phyloP scores from a whole-genome alignment of 92 coral and sea anemone species.

The Zoanthus sansibaricus region DNA sequence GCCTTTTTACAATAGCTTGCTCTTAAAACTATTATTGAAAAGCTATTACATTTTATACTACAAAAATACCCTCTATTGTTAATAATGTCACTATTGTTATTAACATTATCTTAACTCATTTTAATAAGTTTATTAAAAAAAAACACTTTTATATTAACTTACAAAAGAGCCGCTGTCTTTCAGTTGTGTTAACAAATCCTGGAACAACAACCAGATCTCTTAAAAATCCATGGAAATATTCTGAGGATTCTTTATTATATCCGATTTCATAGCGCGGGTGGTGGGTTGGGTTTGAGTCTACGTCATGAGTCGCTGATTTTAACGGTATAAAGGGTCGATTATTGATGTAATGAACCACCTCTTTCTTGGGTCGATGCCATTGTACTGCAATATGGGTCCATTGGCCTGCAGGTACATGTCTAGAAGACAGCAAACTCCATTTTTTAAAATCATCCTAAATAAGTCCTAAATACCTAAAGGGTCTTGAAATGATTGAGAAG shows the following conservation, averaged over 20 bases:
- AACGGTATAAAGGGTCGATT: background rate
- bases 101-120: too few species aligned
- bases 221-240: conserved; percentile 47
- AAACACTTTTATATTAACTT: background rate
- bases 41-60: too few species aligned
- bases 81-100: too few species aligned
- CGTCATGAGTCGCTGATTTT: background rate
- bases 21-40: too few species aligned
- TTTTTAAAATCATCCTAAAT: too few species aligned
- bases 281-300: conserved; percentile 1
- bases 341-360: background rate
- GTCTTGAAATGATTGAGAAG: too few species aligned
- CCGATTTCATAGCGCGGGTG: conserved; percentile 51
- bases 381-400: conserved; percentile 24
- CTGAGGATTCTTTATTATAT: conserved; percentile 30
- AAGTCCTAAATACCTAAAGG: too few species aligned
- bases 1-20: too few species aligned
- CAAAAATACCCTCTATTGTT: too few species aligned
- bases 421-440: background rate
- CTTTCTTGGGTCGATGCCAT: background rate
- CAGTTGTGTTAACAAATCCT: conserved; percentile 1
- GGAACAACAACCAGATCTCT: conserved; percentile 52
- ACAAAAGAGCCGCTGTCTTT: conserved; percentile 12
- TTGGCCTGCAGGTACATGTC: background rate
- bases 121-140: background rate